Conservation (phyloP, 2,888 invertebrate genomes). For the Deroplatys truncata region DNA sequence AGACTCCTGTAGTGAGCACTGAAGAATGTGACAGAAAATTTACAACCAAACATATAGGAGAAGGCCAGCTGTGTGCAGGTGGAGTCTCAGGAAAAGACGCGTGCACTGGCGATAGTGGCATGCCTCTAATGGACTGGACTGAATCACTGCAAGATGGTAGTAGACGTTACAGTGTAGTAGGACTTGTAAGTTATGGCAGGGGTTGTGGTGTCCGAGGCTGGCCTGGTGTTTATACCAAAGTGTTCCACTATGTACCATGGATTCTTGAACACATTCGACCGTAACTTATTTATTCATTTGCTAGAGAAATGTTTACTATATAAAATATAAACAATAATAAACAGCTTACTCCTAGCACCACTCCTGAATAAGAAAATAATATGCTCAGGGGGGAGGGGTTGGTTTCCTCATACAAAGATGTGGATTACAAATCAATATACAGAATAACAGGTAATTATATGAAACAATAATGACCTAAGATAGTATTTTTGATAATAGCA, state of each 20-base stretch:
- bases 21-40: slow-evolving; percentile 54
- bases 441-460: too few species aligned
- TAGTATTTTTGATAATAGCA: too few species aligned
- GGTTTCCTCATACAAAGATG: too few species aligned
- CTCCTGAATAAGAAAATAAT: too few species aligned
- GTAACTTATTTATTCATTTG: neutral
- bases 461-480: too few species aligned
- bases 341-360: too few species aligned
- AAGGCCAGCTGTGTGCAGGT: slow-evolving; percentile 66
- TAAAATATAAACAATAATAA: too few species aligned
- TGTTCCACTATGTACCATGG: slow-evolving; percentile 59
- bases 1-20: slow-evolving; percentile 48
- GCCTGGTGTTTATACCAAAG: slow-evolving; percentile 66
- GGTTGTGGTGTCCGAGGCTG: slow-evolving; percentile 61
- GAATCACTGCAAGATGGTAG: neutral
- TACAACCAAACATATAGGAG: slow-evolving; percentile 45
- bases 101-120: slow-evolving; percentile 73
- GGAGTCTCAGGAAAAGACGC: slow-evolving; percentile 64
- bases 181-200: slow-evolving; percentile 65
- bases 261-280: slow-evolving; percentile 42
- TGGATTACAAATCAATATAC: too few species aligned
- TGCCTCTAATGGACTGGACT: slow-evolving; percentile 62
- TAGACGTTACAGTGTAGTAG: slow-evolving; percentile 47
- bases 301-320: too few species aligned
- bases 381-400: too few species aligned